These are phyloP conservation scores for Sapayoa aenigma DNA, from an alignment of 2,113 vertebrate species.

Conservation along the genomic window DNA sequence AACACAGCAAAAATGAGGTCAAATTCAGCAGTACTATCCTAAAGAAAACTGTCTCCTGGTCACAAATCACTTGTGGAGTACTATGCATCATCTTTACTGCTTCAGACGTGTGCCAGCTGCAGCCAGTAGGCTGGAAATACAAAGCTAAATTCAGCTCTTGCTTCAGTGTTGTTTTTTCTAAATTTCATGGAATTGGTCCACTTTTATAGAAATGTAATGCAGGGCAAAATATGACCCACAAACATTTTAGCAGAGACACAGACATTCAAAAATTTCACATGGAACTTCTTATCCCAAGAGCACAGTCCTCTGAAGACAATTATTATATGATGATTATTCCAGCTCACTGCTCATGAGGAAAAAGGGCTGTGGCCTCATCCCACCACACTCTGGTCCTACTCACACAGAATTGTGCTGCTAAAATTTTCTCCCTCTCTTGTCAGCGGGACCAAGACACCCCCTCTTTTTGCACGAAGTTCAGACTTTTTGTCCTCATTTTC, in stretches of 20 bases:
- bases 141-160: neutral
- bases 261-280: neutral
- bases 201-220: neutral
- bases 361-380: neutral
- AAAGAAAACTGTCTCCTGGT: slow-evolving; percentile 39
- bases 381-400: neutral
- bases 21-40: neutral
- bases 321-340: slow-evolving; percentile 7
- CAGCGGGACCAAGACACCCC: neutral
- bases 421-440: neutral
- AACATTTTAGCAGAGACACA: neutral
- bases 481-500: slow-evolving; percentile 37
- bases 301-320: neutral
- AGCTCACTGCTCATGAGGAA: neutral
- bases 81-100: slow-evolving; percentile 18
- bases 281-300: neutral
- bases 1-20: slow-evolving; percentile 35
- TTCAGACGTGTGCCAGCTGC: slow-evolving; percentile 8
- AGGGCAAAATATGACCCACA: neutral
- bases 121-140: slow-evolving; percentile 23
- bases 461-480: slow-evolving; percentile 12
- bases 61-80: slow-evolving; percentile 38
- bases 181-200: neutral
- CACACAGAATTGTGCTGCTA: neutral
- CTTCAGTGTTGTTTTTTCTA: neutral